Evolutionary conservation across 2,888 invertebrate species (phyloP).

Genomic region (Diarsia mendica): DNA sequence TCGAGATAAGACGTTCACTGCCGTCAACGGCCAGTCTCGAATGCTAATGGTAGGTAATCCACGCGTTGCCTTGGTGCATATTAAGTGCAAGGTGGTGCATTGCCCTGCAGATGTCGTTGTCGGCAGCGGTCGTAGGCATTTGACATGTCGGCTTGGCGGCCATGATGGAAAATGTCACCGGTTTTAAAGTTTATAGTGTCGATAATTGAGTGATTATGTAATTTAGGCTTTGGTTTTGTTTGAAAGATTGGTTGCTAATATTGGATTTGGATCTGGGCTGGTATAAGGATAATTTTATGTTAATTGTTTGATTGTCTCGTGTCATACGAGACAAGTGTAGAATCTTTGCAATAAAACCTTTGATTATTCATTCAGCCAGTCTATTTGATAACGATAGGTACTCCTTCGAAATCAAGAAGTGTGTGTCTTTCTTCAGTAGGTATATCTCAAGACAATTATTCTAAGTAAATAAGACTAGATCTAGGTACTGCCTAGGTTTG

Average conservation of each 20-base stretch:
- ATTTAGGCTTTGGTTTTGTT: slow-evolving; percentile 2
- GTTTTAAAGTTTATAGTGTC: slow-evolving; percentile 4
- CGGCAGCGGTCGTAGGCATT: slow-evolving; percentile 65
- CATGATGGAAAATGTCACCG: slow-evolving; percentile 44
- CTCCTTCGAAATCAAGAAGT: neutral
- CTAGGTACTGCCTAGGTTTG: neutral
- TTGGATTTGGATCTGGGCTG: too few species aligned
- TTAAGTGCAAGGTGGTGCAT: slow-evolving; percentile 88
- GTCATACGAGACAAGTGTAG: too few species aligned
- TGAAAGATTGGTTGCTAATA: neutral
- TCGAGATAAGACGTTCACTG: slow-evolving; percentile 49
- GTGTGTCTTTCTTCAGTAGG: neutral
- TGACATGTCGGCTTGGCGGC: slow-evolving; percentile 46
- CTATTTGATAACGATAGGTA: neutral
- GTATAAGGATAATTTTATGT: too few species aligned
- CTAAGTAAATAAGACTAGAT: neutral
- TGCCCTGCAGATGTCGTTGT: slow-evolving; percentile 81
- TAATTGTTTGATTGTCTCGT: neutral
- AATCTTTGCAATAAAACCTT: neutral
- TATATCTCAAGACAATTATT: neutral
- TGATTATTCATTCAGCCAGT: neutral
- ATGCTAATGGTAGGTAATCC: slow-evolving; percentile 68
- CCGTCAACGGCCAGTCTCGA: slow-evolving; percentile 48
- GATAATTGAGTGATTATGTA: slow-evolving; percentile 25
- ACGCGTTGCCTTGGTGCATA: slow-evolving; percentile 81